These are phyloP conservation scores for Melieria picta DNA, from an alignment of 2,888 invertebrate genomes.

Conservation along the genomic window DNA sequence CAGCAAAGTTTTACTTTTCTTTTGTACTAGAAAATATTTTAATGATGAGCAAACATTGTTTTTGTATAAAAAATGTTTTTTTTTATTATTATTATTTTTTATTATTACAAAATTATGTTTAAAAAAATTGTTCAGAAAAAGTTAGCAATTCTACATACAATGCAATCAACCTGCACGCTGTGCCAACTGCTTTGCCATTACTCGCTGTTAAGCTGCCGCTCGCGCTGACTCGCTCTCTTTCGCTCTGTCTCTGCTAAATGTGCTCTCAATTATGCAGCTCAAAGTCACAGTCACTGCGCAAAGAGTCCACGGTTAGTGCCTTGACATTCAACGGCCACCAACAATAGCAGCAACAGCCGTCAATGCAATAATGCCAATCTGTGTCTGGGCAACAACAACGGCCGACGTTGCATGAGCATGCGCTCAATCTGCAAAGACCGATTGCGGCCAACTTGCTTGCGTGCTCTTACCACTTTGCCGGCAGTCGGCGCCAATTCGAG, in stretches of 20 bases:
- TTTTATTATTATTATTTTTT: too few relatives aligned
- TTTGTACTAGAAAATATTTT: too few relatives aligned
- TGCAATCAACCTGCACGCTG: background rate
- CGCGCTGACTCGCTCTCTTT: background rate
- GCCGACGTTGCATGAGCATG: background rate
- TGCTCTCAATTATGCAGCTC: conserved; percentile 25
- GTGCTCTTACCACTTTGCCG: too few relatives aligned
- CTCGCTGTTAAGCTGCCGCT: background rate
- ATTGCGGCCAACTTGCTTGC: too few relatives aligned
- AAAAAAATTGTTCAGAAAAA: too few relatives aligned
- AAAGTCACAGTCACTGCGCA: conserved; percentile 60
- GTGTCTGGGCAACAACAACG: background rate
- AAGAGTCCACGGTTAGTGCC: conserved; percentile 48
- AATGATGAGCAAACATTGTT: too few relatives aligned
- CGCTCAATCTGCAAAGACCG: conserved; percentile 6
- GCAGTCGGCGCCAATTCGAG: too few relatives aligned
- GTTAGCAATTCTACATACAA: background rate
- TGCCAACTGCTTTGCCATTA: background rate
- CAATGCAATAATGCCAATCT: background rate
- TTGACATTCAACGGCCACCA: conserved; percentile 44
- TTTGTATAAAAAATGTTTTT: too few relatives aligned
- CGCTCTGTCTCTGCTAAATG: background rate
- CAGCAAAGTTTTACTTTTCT: too few relatives aligned
- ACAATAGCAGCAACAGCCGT: background rate
- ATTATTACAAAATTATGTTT: too few relatives aligned